phyloP scores from a whole-genome alignment of 2,797 vertebrate genomes.

The Typhlichthys subterraneus region DNA sequence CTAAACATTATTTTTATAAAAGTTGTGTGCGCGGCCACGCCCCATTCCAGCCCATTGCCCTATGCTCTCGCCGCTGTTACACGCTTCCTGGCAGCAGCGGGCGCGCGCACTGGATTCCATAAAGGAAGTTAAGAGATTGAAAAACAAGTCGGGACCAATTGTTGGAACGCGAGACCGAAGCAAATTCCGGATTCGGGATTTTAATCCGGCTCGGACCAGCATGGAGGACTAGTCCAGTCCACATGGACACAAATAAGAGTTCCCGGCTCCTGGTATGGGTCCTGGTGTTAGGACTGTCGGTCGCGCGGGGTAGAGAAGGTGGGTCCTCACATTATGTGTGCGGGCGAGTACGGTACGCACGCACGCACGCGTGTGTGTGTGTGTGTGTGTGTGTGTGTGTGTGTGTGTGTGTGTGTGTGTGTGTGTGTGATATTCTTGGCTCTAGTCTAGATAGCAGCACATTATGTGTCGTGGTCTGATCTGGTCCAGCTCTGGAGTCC shows the following conservation, averaged over 20 bases:
- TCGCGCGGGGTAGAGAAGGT: slow-evolving; percentile 79
- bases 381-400: background rate
- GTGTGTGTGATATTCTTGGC: slow-evolving; percentile 29
- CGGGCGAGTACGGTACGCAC: background rate
- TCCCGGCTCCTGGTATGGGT: slow-evolving; percentile 70
- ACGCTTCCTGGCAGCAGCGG: too few relatives aligned
- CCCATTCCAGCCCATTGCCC: slow-evolving; percentile 53
- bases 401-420: background rate
- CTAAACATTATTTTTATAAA: too few relatives aligned
- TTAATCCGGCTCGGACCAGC: background rate
- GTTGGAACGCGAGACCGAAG: background rate
- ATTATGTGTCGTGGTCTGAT: slow-evolving; percentile 34
- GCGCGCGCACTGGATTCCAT: too few relatives aligned
- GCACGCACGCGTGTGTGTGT: background rate
- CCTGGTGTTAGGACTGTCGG: slow-evolving; percentile 70
- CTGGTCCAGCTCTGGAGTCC: background rate
- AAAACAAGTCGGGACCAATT: background rate
- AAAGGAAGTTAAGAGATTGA: background rate
- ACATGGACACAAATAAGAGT: slow-evolving; percentile 81
- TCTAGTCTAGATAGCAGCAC: slow-evolving; percentile 26
- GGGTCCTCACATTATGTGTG: slow-evolving; percentile 53
- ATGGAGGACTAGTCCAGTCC: slow-evolving; percentile 70
- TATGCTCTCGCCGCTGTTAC: background rate
- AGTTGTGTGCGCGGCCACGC: slow-evolving; percentile 64
- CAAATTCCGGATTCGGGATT: slow-evolving; percentile 22